Evolutionary conservation across 2,113 vertebrate genomes (phyloP).

Genomic region (Caranx ignobilis): DNA sequence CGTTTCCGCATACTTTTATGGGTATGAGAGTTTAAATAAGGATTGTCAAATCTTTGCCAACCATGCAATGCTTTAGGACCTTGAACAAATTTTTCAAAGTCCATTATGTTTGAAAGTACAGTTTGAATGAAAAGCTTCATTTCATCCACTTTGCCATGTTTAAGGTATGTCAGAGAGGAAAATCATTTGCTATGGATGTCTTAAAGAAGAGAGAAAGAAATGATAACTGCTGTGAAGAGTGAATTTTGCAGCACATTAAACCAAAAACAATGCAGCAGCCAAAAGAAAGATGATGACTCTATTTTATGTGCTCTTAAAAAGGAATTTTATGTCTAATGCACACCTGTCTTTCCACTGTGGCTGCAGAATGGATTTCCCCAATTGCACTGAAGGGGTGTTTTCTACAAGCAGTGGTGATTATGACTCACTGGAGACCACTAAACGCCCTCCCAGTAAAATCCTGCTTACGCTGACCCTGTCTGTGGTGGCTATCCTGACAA

Average conservation of each 20-base stretch:
- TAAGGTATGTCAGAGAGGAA: constrained; percentile 26
- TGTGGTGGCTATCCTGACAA: constrained; percentile 91
- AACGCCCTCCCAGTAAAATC: constrained; percentile 88
- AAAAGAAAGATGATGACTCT: neutral
- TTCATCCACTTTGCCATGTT: constrained; percentile 30
- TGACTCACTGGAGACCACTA: constrained; percentile 71
- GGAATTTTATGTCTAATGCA: constrained; percentile 22
- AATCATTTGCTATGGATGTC: constrained; percentile 6
- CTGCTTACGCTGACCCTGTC: constrained; percentile 92
- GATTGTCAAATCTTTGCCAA: constrained; percentile 18
- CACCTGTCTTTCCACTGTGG: constrained; percentile 20
- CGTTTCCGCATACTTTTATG: constrained; percentile 1
- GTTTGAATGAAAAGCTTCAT: constrained; percentile 34
- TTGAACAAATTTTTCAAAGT: constrained; percentile 18
- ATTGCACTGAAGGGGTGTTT: constrained; percentile 87
- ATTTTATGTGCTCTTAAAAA: constrained; percentile 7
- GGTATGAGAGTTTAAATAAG: neutral
- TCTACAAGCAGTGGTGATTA: constrained; percentile 70
- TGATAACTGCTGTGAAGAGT: neutral
- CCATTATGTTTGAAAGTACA: constrained; percentile 26
- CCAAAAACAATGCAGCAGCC: neutral
- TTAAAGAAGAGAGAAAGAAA: neutral
- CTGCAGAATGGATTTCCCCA: constrained; percentile 92
- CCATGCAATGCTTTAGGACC: constrained; percentile 6
- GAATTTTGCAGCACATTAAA: neutral